Evolutionary conservation across 2,888 invertebrate genomes (phyloP), one percentile per base, ranked within the genome.

Genomic region (Orthosia gracilis): DNA sequence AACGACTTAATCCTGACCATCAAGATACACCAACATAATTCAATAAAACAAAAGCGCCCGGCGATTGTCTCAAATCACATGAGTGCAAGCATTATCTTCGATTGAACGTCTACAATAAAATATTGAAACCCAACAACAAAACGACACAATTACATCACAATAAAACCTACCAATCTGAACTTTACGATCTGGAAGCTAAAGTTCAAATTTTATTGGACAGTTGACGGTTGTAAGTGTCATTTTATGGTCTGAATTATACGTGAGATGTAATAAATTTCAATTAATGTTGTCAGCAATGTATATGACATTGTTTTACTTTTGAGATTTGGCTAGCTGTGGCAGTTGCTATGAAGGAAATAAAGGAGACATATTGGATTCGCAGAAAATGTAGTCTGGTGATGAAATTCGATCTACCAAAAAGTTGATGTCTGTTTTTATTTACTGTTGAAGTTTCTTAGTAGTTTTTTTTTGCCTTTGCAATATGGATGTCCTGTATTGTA

Each of bases 251-350:
- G 91, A 91, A 91, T 90, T 84, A 87, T 89, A 89, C 90, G 91
- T 89, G 92, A 94, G 91, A 92, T 91, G 92, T 90, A 95, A 96
- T 96, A 96, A 94, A 96, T 96, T 96, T 96, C 95, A 96, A 96
- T 96, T 95, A 96, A 92, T 92, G 89, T 88, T 91, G 96, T 90
- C 92, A 94, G 94, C 96, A 93, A 90, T 85, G 87, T 87, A 85
- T 91, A 90, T 91, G 92, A 91, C 91, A 93, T 93, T 94, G 94
- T 94, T 92, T 93, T 92, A 90, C 87, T 85, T 89, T 88, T 82
- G 92, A 93, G 94, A 95, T 96, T 95, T 93, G 92, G 92, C 91
- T 93, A 91, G 66, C 76, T 66, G 69, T 76, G 26, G 18, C 65
- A 59, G 81, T 88, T 85, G 65, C 73, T 63, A 73, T 18, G 79